Percentiles rank a stretch among this genome's conserved stretches.
phyloP scores from a whole-genome alignment of 2,888 invertebrate species.

The Chaetoderma sp. region DNA sequence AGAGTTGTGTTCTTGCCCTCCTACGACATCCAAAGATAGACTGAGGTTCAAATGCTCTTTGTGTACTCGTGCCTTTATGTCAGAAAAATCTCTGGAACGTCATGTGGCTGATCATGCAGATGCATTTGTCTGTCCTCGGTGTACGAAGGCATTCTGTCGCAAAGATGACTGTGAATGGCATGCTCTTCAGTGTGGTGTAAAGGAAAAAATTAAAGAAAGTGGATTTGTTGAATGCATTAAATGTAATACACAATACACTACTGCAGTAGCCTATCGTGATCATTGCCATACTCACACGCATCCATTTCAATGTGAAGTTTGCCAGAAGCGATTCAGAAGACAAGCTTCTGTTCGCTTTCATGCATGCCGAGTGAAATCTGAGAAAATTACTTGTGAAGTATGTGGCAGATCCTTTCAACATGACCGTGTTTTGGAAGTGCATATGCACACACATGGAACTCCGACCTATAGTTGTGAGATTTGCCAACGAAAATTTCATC shows the following conservation, averaged over 20 bases:
- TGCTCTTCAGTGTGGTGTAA: slow-evolving; percentile 49
- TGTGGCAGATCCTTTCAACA: slow-evolving; percentile 71
- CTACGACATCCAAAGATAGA: too few relatives aligned
- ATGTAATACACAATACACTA: slow-evolving; percentile 58
- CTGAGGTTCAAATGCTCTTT: slow-evolving; percentile 22
- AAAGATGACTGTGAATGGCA: slow-evolving; percentile 62
- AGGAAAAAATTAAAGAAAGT: slow-evolving; percentile 40
- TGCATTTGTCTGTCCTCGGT: slow-evolving; percentile 72
- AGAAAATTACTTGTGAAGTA: slow-evolving; percentile 72
- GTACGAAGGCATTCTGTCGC: slow-evolving; percentile 57
- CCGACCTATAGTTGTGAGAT: slow-evolving; percentile 69
- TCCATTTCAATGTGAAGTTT: slow-evolving; percentile 61
- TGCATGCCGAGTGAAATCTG: too few relatives aligned
- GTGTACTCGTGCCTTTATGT: slow-evolving; percentile 61
- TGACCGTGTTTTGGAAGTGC: slow-evolving; percentile 70
- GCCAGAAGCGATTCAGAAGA: slow-evolving; percentile 59
- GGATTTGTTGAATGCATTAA: slow-evolving; percentile 55
- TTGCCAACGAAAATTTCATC: slow-evolving; percentile 71
- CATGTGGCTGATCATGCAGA: slow-evolving; percentile 74
- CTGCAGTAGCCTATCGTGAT: slow-evolving; percentile 59
- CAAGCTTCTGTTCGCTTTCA: slow-evolving; percentile 48
- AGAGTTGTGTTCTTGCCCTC: too few relatives aligned
- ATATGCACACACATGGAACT: slow-evolving; percentile 69
- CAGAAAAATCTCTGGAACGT: slow-evolving; percentile 68
- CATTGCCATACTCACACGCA: slow-evolving; percentile 69